These are phyloP conservation scores for Stigmatopora nigra DNA, from an alignment of 2,113 vertebrate genomes.

Conservation along the genomic window DNA sequence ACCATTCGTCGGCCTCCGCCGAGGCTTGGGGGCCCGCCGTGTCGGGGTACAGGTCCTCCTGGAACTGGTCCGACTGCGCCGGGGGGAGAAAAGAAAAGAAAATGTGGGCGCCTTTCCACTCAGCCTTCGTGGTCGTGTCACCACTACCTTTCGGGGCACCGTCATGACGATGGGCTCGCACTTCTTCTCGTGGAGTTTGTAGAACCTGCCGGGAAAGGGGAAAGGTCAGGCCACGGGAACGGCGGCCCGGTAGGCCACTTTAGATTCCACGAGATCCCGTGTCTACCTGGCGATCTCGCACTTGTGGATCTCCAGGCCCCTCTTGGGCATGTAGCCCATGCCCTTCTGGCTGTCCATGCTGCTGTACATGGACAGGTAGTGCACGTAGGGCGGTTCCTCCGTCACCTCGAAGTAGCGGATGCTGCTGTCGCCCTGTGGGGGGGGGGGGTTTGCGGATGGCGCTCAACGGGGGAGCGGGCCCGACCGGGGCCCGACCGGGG, in stretches of 20 bases:
- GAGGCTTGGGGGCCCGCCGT: conserved; percentile 80
- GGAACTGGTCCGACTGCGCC: conserved; percentile 83
- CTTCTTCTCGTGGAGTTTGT: conserved; percentile 79
- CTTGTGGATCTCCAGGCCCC: conserved; percentile 87
- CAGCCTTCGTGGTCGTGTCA: no score
- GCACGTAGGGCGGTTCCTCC: conserved; percentile 79
- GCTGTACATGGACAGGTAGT: conserved; percentile 84
- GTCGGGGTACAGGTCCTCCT: conserved; percentile 85
- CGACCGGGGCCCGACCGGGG: no score
- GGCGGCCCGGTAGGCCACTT: no score
- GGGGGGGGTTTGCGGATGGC: no score
- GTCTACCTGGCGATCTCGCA: conserved; percentile 84
- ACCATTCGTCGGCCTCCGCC: conserved; percentile 79
- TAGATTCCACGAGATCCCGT: no score
- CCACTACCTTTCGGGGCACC: conserved; percentile 75
- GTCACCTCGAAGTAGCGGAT: conserved; percentile 91
- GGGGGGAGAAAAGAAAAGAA: not conserved
- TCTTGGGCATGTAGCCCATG: conserved; percentile 88
- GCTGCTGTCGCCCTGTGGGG: conserved; percentile 82
- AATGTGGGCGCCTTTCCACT: not conserved
- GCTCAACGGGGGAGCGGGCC: not conserved
- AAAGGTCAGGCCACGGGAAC: no score
- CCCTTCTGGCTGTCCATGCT: conserved; percentile 89
- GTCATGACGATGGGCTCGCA: conserved; percentile 81
- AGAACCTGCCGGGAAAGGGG: conserved; percentile 64